Conservation (phyloP, 2,113 vertebrate species). For the Tupaia tana region DNA sequence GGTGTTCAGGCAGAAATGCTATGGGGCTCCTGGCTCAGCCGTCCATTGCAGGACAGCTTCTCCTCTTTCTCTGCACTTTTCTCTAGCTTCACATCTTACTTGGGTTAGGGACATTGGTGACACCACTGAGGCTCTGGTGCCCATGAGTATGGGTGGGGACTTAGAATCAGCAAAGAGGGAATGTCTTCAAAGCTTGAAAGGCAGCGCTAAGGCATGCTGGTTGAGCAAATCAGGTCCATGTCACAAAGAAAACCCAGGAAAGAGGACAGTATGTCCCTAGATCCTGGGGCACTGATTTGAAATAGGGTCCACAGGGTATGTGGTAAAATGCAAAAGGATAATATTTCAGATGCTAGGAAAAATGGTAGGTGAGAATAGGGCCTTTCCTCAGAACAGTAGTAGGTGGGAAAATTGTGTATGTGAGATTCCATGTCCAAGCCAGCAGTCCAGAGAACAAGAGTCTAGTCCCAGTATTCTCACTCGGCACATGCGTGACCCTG, state of each 20-base stretch:
- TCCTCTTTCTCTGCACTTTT: not conserved
- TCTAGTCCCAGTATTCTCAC: not conserved
- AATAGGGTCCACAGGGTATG: not conserved
- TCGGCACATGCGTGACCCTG: too few species aligned
- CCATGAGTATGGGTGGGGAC: too few species aligned
- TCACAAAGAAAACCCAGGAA: not conserved
- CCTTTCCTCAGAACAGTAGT: not conserved
- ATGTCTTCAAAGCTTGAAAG: not conserved
- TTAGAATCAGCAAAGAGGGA: not conserved
- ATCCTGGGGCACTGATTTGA: not conserved
- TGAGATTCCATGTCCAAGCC: not conserved
- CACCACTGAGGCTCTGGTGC: not conserved
- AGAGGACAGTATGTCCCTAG: not conserved
- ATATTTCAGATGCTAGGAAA: not conserved
- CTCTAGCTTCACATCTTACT: not conserved
- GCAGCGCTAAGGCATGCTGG: not conserved
- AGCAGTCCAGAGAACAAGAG: not conserved
- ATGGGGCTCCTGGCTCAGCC: not conserved
- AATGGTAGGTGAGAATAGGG: not conserved
- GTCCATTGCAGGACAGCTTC: not conserved
- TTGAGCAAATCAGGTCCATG: not conserved
- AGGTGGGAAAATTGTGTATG: not conserved
- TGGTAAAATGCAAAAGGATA: not conserved
- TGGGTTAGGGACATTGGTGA: not conserved
- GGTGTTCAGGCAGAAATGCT: not conserved